These are phyloP conservation scores for Globia sparganii DNA, from an alignment of 2,888 invertebrate genomes.

Conservation along the genomic window DNA sequence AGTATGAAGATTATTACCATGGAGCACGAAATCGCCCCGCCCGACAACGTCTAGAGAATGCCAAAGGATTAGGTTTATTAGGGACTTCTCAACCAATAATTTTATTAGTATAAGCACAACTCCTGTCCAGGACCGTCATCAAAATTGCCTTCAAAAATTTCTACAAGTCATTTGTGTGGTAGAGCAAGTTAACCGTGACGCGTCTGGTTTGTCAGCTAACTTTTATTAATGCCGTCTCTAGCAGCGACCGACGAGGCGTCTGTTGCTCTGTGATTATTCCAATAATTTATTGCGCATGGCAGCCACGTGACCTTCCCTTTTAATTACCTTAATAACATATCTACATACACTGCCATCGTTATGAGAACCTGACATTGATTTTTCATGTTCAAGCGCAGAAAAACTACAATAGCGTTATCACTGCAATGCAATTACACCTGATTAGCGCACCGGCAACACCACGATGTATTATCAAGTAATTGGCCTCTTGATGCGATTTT, in stretches of 20 bases:
- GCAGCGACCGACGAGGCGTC: too few species aligned
- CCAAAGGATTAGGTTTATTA: too few species aligned
- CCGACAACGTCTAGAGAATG: too few species aligned
- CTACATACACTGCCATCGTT: not conserved
- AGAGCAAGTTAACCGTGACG: not conserved
- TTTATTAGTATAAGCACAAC: too few species aligned
- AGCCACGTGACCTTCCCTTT: not conserved
- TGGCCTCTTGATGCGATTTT: constrained; percentile 47
- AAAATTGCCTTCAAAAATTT: not conserved
- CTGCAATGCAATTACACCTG: constrained; percentile 20
- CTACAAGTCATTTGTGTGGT: not conserved
- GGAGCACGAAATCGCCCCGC: too few species aligned
- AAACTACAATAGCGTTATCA: constrained; percentile 7
- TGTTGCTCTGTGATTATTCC: not conserved
- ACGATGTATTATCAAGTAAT: constrained; percentile 23
- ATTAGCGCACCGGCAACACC: constrained; percentile 6
- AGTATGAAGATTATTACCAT: not conserved
- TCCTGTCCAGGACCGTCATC: not conserved
- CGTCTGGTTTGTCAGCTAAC: not conserved
- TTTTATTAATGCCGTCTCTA: too few species aligned
- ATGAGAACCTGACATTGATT: constrained; percentile 28
- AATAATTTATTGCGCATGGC: not conserved
- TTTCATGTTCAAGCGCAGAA: constrained; percentile 21
- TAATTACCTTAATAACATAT: constrained; percentile 36
- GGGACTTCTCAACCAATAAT: too few species aligned